Conservation (phyloP, 2,888 invertebrate species). For the Volucella zonaria region DNA sequence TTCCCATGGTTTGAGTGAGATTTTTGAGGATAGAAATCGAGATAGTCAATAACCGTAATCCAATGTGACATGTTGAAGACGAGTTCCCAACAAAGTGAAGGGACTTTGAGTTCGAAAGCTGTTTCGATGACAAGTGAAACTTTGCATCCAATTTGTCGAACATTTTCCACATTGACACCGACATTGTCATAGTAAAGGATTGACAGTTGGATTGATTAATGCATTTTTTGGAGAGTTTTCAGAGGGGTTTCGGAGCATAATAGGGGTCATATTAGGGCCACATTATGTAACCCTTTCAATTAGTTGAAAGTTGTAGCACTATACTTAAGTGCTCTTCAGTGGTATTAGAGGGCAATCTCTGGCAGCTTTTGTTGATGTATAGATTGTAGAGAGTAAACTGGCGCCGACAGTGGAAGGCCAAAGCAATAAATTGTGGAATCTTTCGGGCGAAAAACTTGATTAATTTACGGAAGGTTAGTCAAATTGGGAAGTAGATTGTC, state of each 20-base stretch:
- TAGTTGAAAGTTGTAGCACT: background rate
- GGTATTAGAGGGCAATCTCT: no score
- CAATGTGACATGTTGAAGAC: constrained; percentile 29
- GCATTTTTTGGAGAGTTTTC: no score
- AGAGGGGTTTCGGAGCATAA: no score
- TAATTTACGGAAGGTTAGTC: constrained; percentile 29
- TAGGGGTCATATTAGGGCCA: background rate
- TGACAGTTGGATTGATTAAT: constrained; percentile 4
- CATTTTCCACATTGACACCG: constrained; percentile 6
- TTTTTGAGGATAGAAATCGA: constrained; percentile 6
- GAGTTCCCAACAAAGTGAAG: constrained; percentile 15
- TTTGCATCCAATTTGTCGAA: constrained; percentile 35
- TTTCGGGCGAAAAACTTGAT: constrained; percentile 19
- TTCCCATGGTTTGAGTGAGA: constrained; percentile 51
- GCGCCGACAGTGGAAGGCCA: constrained; percentile 28
- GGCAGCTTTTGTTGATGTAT: background rate
- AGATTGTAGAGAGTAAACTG: no score
- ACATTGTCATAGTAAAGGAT: background rate
- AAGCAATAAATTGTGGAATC: constrained; percentile 19
- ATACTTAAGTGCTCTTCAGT: no score
- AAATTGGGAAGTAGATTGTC: constrained; percentile 10
- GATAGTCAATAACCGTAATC: constrained; percentile 21
- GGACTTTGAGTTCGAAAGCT: background rate
- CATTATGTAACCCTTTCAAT: constrained; percentile 15
- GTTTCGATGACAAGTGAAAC: constrained; percentile 36